Evolutionary conservation across 2,797 vertebrate genomes (phyloP).

Genomic region (Phalanger gymnotis): DNA sequence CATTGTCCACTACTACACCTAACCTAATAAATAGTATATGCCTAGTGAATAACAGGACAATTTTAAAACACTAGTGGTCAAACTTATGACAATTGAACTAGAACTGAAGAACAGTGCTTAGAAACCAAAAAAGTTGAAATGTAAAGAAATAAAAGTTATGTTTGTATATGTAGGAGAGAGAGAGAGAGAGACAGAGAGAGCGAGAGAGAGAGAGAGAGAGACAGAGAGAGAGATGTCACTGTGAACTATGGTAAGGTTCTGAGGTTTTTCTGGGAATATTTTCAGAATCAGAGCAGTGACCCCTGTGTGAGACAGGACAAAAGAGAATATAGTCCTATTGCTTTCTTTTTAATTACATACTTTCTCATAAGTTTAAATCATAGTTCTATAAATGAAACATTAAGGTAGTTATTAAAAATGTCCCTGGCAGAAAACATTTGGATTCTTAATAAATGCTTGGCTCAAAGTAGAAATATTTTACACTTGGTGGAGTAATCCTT

Average conservation of each 20-base stretch:
- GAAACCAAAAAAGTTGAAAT: not conserved
- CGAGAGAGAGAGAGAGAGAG: not conserved
- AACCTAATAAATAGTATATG: not conserved
- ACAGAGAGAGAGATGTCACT: not conserved
- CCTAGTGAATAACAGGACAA: no score
- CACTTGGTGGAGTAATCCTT: slow-evolving; percentile 38
- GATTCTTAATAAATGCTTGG: slow-evolving; percentile 3
- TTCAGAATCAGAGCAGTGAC: not conserved
- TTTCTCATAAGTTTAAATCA: slow-evolving; percentile 22
- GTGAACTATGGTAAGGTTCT: not conserved
- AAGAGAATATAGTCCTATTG: not conserved
- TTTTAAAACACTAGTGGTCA: not conserved
- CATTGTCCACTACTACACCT: not conserved
- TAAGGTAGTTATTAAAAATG: slow-evolving; percentile 14
- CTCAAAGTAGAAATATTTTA: slow-evolving; percentile 45
- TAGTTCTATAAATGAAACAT: slow-evolving; percentile 27
- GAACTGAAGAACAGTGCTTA: not conserved
- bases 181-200: not conserved
- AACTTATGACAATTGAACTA: not conserved
- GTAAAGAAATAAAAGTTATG: not conserved
- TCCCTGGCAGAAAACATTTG: slow-evolving; percentile 40
- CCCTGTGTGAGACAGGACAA: not conserved
- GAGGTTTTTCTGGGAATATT: not conserved
- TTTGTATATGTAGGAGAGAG: not conserved
- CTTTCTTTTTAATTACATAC: slow-evolving; percentile 20